phyloP scores from a whole-genome alignment of 2,797 vertebrate genomes.

The Smutsia temminckii region DNA sequence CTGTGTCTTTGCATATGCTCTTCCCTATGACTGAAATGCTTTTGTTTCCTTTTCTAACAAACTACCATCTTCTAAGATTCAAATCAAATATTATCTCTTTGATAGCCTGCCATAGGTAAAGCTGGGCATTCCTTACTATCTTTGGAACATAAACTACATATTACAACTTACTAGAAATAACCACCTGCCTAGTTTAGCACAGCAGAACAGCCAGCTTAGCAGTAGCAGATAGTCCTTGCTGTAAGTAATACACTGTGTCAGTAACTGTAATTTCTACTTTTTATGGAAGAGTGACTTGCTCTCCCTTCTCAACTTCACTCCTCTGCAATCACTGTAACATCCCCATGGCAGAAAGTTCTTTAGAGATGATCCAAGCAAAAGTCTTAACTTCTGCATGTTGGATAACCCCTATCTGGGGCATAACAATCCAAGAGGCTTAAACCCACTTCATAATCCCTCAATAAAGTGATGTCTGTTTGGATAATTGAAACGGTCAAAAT shows the following conservation, averaged over 20 bases:
- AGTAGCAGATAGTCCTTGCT: background rate
- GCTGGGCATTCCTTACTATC: background rate
- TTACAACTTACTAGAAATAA: conserved; percentile 13
- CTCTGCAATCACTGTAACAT: background rate
- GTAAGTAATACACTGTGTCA: background rate
- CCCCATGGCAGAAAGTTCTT: background rate
- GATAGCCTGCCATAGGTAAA: conserved; percentile 28
- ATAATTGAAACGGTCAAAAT: conserved; percentile 74
- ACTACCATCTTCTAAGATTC: conserved; percentile 16
- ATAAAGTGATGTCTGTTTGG: conserved; percentile 55
- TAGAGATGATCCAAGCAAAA: conserved; percentile 37
- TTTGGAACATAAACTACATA: conserved; percentile 17
- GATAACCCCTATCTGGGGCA: background rate
- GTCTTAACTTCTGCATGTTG: background rate
- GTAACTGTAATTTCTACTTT: conserved; percentile 30
- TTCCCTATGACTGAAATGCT: background rate
- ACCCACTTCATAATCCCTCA: conserved; percentile 58
- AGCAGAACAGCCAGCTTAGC: background rate
- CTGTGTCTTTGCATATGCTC: conserved; percentile 20
- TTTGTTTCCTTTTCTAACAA: conserved; percentile 42
- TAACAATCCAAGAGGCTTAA: conserved; percentile 28
- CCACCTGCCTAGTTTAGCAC: conserved; percentile 31
- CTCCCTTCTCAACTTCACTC: background rate
- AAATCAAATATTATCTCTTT: conserved; percentile 24
- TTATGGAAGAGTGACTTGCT: background rate